Evolutionary conservation across 2,113 vertebrate species (phyloP).

Genomic region (Chaetorhynchus papuensis): DNA sequence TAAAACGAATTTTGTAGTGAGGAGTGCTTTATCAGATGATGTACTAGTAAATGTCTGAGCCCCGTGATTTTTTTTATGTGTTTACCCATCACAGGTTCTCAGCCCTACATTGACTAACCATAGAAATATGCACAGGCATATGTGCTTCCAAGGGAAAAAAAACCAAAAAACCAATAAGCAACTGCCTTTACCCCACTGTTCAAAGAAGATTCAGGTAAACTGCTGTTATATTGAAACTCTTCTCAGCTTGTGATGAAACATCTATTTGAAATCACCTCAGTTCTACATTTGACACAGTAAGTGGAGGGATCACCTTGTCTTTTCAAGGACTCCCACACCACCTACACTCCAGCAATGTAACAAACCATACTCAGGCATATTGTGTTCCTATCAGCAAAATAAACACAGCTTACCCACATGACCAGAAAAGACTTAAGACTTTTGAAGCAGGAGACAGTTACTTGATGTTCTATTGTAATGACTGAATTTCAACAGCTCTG

Average conservation of each 20-base stretch:
- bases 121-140: neutral
- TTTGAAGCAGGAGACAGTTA: neutral
- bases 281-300: neutral
- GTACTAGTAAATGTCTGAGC: neutral
- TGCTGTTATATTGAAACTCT: neutral
- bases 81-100: neutral
- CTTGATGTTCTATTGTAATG: neutral
- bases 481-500: neutral
- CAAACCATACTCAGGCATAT: neutral
- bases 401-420: neutral
- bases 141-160: neutral
- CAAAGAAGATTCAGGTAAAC: neutral
- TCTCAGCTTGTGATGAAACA: neutral
- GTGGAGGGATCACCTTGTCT: neutral
- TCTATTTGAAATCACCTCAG: neutral
- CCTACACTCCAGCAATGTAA: neutral
- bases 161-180: neutral
- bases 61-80: fast-evolving
- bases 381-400: neutral
- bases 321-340: neutral
- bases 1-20: neutral
- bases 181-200: neutral
- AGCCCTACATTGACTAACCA: neutral
- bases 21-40: neutral
- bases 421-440: neutral